phyloP scores from a whole-genome alignment of 2,888 invertebrate species.

The Helicoverpa assulta region DNA sequence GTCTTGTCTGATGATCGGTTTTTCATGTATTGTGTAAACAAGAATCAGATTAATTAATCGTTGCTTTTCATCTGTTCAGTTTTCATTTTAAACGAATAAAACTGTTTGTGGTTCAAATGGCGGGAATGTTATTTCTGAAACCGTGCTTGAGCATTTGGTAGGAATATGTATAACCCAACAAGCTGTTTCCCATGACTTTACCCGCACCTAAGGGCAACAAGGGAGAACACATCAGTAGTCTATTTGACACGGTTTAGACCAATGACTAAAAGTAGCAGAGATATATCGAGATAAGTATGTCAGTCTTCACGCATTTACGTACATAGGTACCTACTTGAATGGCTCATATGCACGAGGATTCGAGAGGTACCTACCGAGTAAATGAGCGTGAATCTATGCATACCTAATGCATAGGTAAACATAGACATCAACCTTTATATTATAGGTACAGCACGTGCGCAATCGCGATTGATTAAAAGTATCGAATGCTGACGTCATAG shows the following conservation, averaged over 20 bases:
- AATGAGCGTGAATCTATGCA: slow-evolving; percentile 50
- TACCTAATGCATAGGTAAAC: slow-evolving; percentile 46
- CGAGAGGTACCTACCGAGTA: slow-evolving; percentile 24
- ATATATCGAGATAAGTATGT: not conserved
- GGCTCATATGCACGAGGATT: slow-evolving; percentile 34
- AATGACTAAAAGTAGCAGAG: not conserved
- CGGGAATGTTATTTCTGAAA: not conserved
- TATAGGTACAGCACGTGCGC: slow-evolving; percentile 44
- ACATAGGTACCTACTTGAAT: not conserved
- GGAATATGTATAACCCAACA: not conserved
- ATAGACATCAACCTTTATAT: slow-evolving; percentile 43
- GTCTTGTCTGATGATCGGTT: not conserved
- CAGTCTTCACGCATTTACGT: slow-evolving; percentile 18
- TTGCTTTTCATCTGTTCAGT: not conserved
- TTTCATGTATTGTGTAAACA: not conserved
- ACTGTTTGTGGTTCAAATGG: not conserved
- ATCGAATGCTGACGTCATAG: slow-evolving; percentile 50
- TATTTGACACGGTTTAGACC: not conserved
- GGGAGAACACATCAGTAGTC: too few species aligned
- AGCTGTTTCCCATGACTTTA: too few species aligned
- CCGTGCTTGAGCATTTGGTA: not conserved
- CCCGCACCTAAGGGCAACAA: too few species aligned
- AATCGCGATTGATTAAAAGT: slow-evolving; percentile 48
- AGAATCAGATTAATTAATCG: not conserved
- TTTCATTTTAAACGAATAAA: not conserved